Evolutionary conservation across 2,888 invertebrate genomes (phyloP), one percentile per base, ranked within the genome.

Genomic region (Euclidia mi): DNA sequence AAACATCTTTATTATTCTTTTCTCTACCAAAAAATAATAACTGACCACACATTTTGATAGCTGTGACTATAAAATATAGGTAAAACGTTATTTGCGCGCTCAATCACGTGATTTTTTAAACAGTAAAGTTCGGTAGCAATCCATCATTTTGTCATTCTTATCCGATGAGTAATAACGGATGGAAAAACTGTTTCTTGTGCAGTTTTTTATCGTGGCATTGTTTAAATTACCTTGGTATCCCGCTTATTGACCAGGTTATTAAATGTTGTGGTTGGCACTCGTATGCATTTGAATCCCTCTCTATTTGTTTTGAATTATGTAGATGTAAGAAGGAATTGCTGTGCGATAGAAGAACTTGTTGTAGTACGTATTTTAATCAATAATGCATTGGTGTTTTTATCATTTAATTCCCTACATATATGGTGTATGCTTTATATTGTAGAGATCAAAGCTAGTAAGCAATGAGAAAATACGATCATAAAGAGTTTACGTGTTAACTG

Each of bases 111-210:
- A 64, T 53, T 50, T 34, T 32, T 34, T 31, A 34, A 31, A 43
- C 15, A 45, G 53, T 34, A 17, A 15, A 17, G 25, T 32, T 45
- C 25, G 20, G 10, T 32, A 48, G 46, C 34, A 41, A 65, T 56
- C 67, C 55, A 70, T 74, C 70, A 69, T 71, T 74, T 67, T 55
- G 43, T 61, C 71, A 75, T 79, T 77, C 62, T 63, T 72, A 51
- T 40, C 59, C 51, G 64, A 76, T 84, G 82, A 85, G 71, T 84
- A 81, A 84, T 72, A 47, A 53, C 61, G 58, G 62, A 51, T 40
- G 48, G 52, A 62, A 65, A 65, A 71, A 51, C 44, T 25, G 44
- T 50, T 49, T 61, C 35, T 55, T 35, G 31, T 49, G 53, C 49
- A 48, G 46, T 64, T 60, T 64, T 52, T 43, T 63, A 18, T 15